Conservation (phyloP, 2,797 vertebrate genomes). For the Oreortyx pictus region DNA sequence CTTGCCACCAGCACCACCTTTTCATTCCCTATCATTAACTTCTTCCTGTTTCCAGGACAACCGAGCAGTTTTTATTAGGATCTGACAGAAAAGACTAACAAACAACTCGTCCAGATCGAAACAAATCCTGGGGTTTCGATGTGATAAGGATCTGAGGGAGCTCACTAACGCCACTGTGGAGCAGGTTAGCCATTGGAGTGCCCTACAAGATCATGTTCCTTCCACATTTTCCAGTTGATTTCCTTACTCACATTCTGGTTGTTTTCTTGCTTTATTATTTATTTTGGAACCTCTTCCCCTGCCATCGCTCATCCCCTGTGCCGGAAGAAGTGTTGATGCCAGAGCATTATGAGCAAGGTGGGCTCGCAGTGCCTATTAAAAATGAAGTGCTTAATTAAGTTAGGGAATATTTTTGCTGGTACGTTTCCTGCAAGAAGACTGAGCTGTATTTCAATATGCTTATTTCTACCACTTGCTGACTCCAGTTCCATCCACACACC, state of each 20-base stretch:
- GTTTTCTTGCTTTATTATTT: not conserved
- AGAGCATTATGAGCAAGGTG: not conserved
- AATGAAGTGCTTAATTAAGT: not conserved
- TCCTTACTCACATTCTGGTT: not conserved
- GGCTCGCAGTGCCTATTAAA: not conserved
- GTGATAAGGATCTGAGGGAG: not conserved
- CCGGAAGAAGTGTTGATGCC: not conserved
- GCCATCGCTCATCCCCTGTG: not conserved
- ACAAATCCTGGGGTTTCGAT: not conserved
- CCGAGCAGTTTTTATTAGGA: not conserved
- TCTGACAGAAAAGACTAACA: not conserved
- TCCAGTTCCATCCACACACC: not conserved
- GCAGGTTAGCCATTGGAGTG: not conserved
- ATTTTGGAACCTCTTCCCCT: not conserved
- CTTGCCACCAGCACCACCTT: not conserved
- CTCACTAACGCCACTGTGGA: not conserved
- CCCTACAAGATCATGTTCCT: not conserved
- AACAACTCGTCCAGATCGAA: not conserved
- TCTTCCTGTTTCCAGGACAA: constrained; percentile 5
- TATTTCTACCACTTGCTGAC: not conserved
- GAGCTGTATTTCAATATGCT: not conserved
- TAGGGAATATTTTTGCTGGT: not conserved
- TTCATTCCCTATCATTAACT: not conserved
- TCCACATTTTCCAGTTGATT: not conserved
- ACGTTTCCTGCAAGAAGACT: not conserved